These are phyloP conservation scores for Sceloporus tristichus DNA, from an alignment of 2,113 vertebrate genomes.

Conservation along the genomic window DNA sequence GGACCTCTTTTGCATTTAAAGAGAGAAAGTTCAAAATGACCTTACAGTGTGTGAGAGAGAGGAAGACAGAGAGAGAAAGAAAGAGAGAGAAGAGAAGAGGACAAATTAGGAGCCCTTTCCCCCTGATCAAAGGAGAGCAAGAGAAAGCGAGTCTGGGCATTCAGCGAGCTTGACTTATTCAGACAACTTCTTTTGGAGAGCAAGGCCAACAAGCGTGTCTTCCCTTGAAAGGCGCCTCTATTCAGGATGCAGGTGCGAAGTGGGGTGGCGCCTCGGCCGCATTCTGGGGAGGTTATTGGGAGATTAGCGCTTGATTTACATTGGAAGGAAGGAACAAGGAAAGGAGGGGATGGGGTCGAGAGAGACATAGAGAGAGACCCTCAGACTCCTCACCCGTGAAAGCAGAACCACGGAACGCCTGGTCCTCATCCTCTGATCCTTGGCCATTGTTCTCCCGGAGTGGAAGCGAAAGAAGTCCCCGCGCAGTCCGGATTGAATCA, in stretches of 20 bases:
- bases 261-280: conserved; percentile 90
- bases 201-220: conserved; percentile 98
- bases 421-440: conserved; percentile 86
- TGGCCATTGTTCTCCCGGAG: conserved; percentile 79
- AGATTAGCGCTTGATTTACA: conserved; percentile 94
- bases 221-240: conserved; percentile 92
- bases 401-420: conserved; percentile 89
- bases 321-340: conserved; percentile 64
- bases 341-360: no score
- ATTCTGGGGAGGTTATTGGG: conserved; percentile 95
- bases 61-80: conserved; percentile 47
- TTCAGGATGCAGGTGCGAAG: conserved; percentile 99
- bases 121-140: conserved; percentile 89
- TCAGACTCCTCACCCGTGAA: conserved; percentile 90
- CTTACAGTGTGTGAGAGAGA: conserved; percentile 52
- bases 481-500: conserved; percentile 69
- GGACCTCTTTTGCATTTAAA: conserved; percentile 48
- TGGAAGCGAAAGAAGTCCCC: conserved; percentile 20
- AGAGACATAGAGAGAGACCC: conserved; percentile 73
- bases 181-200: conserved; percentile 91
- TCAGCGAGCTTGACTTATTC: conserved; percentile 91
- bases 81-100: conserved; percentile 76
- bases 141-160: conserved; percentile 86
- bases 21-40: background rate
- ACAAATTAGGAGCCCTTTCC: conserved; percentile 91